Evolutionary conservation across 2,888 invertebrate species (phyloP).

Genomic region (Melieria omissa): DNA sequence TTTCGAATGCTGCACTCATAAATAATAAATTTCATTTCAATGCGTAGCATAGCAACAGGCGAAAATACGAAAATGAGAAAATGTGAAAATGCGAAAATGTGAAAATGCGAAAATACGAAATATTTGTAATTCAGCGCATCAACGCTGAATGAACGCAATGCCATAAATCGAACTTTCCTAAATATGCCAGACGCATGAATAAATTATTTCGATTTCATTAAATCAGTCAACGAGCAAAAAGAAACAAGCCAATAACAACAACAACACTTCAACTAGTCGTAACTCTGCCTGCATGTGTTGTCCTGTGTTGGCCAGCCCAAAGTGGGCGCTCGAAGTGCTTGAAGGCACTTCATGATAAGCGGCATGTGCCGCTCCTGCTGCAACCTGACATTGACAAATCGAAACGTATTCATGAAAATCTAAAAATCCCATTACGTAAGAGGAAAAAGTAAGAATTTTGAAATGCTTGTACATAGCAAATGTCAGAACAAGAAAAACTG

Average conservation of each 20-base stretch:
- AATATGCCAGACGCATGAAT: too few relatives aligned
- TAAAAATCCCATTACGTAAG: background rate
- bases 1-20: too few relatives aligned
- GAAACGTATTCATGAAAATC: slow-evolving; percentile 12
- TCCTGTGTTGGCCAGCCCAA: background rate
- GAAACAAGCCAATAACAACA: background rate
- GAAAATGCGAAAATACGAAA: background rate
- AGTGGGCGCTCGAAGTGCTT: background rate
- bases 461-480: too few relatives aligned
- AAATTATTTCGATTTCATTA: too few relatives aligned
- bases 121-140: too few relatives aligned
- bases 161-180: too few relatives aligned
- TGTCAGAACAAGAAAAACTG: too few relatives aligned
- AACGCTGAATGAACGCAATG: too few relatives aligned
- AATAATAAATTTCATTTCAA: background rate
- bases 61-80: background rate
- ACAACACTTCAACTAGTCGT: too few relatives aligned
- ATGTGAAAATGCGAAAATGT: background rate
- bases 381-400: slow-evolving; percentile 19
- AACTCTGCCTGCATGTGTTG: background rate
- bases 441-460: too few relatives aligned
- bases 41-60: background rate
- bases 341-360: background rate
- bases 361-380: background rate
- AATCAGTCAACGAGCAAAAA: background rate